Base-by-base conservation (phyloP, 2,113 vertebrate genomes). In the Guaruba guarouba region DNA sequence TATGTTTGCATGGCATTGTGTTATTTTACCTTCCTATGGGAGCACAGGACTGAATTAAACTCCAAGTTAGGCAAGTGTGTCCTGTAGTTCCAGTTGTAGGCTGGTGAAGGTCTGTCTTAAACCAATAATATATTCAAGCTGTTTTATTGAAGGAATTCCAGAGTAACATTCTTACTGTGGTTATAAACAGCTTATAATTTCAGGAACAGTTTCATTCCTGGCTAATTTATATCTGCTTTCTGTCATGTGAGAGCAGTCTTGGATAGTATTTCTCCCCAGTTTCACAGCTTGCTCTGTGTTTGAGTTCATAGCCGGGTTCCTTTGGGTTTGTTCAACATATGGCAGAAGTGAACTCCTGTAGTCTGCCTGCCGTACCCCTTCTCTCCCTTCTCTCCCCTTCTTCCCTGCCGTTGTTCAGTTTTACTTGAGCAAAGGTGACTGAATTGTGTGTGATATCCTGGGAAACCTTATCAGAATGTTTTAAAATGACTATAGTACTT, bases 71-170 rank as follows among this genome's bases (percentile, higher is more conserved):
- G 54, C 24, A 23, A 35, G 37, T 17, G 0, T 13, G 29, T n/a
- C 67, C 71, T 44, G 0, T 13, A 63, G 70, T 41, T 46, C n/a
- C 28, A 8, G 1, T 13, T 23, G 8, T 0, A 66, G 25, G 8
- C 52, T 49, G 54, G 6, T 7, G 24, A 17, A 64, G 35, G 11
- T 51, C 61, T 48, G 33, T 3, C 43, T 52, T 39, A 8, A 17
- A 44, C 5, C n/a, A 28, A 0, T 6, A 12, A 8, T 8, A 0
- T 4, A 5, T 39, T 66, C 0, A 0, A 35, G 10, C 31, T 57
- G 1, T 2, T 68, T 51, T 74, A 10, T 14, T n/a, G 80, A 17
- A 57, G 25, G 48, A 52, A 11, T 78, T 51, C 22, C 17, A 25
- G 22, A 57, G 69, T 3, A 14, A 19, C 10, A 0, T 28, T 52